A percentile compares a stretch with the other conserved stretches of the same genome.
phyloP scores from a whole-genome alignment of 2,113 vertebrate genomes.

The Cricetomys ansorgei region DNA sequence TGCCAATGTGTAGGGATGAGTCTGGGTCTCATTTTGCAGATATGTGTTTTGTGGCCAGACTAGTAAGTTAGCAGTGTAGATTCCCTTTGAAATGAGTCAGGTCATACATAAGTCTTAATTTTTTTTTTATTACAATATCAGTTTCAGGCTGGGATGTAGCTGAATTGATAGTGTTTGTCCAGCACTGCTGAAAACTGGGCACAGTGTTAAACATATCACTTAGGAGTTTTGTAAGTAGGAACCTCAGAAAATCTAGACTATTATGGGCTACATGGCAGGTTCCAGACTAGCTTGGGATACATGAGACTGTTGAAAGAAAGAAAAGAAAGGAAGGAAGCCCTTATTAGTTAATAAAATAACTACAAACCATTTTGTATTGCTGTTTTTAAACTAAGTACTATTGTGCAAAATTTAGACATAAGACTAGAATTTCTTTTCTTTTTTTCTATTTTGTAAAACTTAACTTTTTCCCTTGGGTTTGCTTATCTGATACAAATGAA shows the following conservation, averaged over 20 bases:
- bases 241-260: neutral
- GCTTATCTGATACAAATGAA: neutral
- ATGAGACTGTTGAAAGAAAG: neutral
- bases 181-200: neutral
- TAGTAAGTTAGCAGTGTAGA: neutral
- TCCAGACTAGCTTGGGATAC: neutral
- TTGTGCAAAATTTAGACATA: neutral
- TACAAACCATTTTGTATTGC: neutral
- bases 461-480: neutral
- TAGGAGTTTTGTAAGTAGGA: neutral
- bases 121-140: neutral
- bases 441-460: neutral
- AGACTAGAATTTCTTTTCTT: neutral
- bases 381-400: neutral
- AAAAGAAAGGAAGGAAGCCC: neutral
- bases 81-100: slow-evolving; percentile 9
- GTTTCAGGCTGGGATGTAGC: neutral
- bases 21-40: neutral
- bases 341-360: neutral
- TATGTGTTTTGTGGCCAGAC: neutral
- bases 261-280: neutral
- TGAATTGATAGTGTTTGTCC: neutral
- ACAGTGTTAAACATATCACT: neutral
- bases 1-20: fast-evolving
- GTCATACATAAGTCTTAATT: neutral